These are phyloP conservation scores for Amblyteles armatorius DNA, from an alignment of 2,888 invertebrate species.

Conservation along the genomic window DNA sequence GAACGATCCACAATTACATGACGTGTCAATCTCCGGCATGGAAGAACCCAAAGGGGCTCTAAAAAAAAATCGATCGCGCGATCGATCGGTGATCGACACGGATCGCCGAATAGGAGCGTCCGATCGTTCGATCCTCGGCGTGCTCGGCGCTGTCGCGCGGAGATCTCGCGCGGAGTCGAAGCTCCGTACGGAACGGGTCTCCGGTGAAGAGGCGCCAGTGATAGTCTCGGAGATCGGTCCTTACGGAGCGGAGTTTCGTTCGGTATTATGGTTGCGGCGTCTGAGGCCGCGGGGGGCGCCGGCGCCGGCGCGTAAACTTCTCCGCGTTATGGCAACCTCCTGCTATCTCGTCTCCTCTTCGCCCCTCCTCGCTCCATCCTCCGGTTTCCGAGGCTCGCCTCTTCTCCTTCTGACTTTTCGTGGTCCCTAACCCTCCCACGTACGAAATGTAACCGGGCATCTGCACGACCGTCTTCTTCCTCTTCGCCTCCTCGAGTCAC, in stretches of 20 bases:
- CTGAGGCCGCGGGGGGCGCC: slow-evolving; percentile 85
- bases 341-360: slow-evolving; percentile 67
- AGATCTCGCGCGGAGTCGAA: not conserved
- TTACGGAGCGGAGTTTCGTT: slow-evolving; percentile 65
- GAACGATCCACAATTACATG: slow-evolving; percentile 3
- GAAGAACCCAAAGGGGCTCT: not conserved
- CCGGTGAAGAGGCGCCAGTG: slow-evolving; percentile 75
- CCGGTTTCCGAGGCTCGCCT: slow-evolving; percentile 68
- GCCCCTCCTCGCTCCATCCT: slow-evolving; percentile 55
- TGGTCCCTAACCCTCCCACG: slow-evolving; percentile 14
- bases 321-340: slow-evolving; percentile 79
- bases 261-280: slow-evolving; percentile 83
- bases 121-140: not conserved
- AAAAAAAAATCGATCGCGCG: slow-evolving; percentile 12
- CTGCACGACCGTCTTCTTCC: not conserved
- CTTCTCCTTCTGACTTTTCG: slow-evolving; percentile 44
- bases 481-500: slow-evolving; percentile 1
- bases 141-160: slow-evolving; percentile 10
- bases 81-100: not conserved
- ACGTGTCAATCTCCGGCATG: not conserved
- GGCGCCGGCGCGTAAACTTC: slow-evolving; percentile 84
- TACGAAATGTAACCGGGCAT: slow-evolving; percentile 31
- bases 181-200: slow-evolving; percentile 27
- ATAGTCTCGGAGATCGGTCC: slow-evolving; percentile 76
- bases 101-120: not conserved